A percentile compares a stretch with the other conserved stretches of the same genome.
phyloP scores from a whole-genome alignment of 2,797 vertebrate genomes.

The Xenentodon cancila region DNA sequence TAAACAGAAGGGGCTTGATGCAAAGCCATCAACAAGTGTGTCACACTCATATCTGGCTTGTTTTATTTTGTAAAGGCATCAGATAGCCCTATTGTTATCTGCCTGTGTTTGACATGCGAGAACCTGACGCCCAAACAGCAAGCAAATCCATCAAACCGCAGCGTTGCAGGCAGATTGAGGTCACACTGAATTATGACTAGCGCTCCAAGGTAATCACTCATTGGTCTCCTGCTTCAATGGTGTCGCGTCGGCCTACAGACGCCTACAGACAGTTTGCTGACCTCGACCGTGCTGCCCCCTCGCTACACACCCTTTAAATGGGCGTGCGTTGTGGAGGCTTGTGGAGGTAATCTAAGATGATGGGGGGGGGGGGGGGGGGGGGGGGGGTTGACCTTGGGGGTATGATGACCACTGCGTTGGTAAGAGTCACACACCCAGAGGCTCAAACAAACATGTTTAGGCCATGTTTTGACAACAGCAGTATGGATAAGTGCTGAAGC shows the following conservation, averaged over 20 bases:
- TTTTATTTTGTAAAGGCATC: slow-evolving; percentile 63
- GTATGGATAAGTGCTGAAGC: slow-evolving; percentile 39
- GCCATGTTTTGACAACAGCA: slow-evolving; percentile 51
- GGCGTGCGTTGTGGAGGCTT: slow-evolving; percentile 48
- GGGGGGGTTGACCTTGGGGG: slow-evolving; percentile 67
- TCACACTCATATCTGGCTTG: slow-evolving; percentile 35
- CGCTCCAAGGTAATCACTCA: slow-evolving; percentile 84
- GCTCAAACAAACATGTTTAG: slow-evolving; percentile 28
- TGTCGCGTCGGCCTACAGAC: slow-evolving; percentile 52
- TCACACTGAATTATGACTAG: slow-evolving; percentile 86
- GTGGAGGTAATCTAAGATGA: slow-evolving; percentile 73
- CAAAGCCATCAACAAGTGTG: slow-evolving; percentile 15
- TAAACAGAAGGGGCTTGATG: slow-evolving; percentile 13
- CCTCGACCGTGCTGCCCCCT: slow-evolving; percentile 73
- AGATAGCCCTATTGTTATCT: slow-evolving; percentile 75
- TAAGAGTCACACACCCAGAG: slow-evolving; percentile 31
- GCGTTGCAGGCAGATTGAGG: slow-evolving; percentile 85
- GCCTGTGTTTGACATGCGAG: slow-evolving; percentile 77
- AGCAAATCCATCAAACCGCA: slow-evolving; percentile 80
- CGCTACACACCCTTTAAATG: slow-evolving; percentile 70
- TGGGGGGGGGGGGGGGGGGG: slow-evolving; percentile 6
- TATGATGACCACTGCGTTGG: slow-evolving; percentile 28
- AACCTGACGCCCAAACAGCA: slow-evolving; percentile 73
- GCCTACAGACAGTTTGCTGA: slow-evolving; percentile 63
- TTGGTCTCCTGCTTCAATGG: slow-evolving; percentile 75